These are phyloP conservation scores for Tenthredo distinguenda DNA, from an alignment of 2,888 invertebrate species.

Conservation along the genomic window DNA sequence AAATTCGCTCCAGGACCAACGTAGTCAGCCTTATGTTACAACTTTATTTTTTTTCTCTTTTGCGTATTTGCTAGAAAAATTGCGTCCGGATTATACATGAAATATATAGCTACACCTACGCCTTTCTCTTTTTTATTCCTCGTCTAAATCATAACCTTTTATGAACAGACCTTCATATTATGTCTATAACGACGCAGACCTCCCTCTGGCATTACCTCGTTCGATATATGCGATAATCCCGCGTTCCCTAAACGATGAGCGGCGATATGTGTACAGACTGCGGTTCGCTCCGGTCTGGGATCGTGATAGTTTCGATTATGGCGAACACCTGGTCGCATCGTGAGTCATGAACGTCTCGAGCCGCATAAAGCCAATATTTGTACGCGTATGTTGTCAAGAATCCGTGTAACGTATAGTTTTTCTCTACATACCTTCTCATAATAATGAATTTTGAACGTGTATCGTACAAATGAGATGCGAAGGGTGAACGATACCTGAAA, in stretches of 20 bases:
- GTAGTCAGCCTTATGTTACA: no score
- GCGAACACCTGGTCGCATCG: slow-evolving; percentile 48
- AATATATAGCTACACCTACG: background rate
- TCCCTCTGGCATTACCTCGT: no score
- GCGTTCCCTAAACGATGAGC: background rate
- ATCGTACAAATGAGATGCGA: slow-evolving; percentile 3
- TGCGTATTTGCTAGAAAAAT: background rate
- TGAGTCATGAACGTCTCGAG: background rate
- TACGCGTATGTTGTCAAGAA: background rate
- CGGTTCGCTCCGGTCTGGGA: background rate
- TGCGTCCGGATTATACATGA: background rate
- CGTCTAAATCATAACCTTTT: no score
- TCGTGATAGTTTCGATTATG: slow-evolving; percentile 46
- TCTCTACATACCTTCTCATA: background rate
- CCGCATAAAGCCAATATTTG: background rate
- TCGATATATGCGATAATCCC: no score
- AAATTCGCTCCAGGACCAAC: background rate
- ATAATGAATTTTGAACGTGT: slow-evolving; percentile 23
- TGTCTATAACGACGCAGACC: no score
- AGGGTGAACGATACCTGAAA: background rate
- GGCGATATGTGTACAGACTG: background rate
- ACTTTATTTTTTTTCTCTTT: background rate
- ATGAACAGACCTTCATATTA: no score
- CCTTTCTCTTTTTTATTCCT: background rate
- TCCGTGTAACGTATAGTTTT: background rate